Evolutionary conservation across 1,140 invertebrate genomes (phyloP).

Genomic region (Heliothis virescens): DNA sequence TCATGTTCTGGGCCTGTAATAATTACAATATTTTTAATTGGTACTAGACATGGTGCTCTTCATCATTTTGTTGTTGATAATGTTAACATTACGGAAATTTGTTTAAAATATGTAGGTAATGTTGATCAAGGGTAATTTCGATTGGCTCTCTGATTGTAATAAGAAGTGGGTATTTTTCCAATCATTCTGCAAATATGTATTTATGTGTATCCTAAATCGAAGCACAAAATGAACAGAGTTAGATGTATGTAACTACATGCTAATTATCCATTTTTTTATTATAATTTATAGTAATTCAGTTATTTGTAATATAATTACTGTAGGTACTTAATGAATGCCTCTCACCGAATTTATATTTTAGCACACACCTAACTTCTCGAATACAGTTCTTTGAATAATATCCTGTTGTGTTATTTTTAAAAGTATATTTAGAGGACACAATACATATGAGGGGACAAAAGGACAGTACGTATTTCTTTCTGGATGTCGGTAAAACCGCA

Average conservation of each 20-base stretch:
- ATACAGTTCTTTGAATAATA: slow-evolving; percentile 53
- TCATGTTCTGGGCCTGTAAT: background rate
- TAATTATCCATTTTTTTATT: slow-evolving; percentile 7
- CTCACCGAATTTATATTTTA: slow-evolving; percentile 82
- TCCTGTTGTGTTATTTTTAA: slow-evolving; percentile 19
- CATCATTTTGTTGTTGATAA: background rate
- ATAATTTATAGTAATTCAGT: slow-evolving; percentile 1
- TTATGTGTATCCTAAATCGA: background rate
- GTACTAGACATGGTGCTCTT: slow-evolving; percentile 46
- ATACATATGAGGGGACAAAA: background rate
- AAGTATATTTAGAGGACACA: background rate
- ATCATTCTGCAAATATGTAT: background rate
- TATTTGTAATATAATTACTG: slow-evolving; percentile 46
- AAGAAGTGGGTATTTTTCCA: background rate
- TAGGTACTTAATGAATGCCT: slow-evolving; percentile 58
- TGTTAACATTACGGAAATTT: slow-evolving; percentile 12
- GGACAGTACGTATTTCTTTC: slow-evolving; percentile 26
- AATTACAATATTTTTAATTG: slow-evolving; percentile 35
- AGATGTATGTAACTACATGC: background rate
- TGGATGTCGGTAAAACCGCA: background rate
- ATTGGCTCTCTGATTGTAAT: background rate
- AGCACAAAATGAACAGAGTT: background rate
- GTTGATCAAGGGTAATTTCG: background rate
- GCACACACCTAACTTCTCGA: slow-evolving; percentile 62
- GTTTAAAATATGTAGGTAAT: slow-evolving; percentile 7